phyloP scores from a whole-genome alignment of 2,888 invertebrate genomes.

The Drosophila eohydei region DNA sequence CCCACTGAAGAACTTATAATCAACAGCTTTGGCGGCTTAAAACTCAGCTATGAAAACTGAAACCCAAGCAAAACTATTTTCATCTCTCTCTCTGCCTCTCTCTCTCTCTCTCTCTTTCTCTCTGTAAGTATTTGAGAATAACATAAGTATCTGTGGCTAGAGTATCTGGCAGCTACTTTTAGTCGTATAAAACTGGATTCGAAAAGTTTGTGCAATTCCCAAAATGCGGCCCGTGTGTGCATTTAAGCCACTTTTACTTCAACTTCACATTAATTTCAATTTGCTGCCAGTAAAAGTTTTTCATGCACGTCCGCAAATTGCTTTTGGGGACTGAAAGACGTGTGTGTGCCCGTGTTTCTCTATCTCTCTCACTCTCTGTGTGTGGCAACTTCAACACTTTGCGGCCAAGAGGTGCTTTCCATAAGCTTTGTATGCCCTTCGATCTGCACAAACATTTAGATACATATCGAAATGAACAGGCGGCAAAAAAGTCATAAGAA shows the following conservation, averaged over 20 bases:
- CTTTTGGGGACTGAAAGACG: slow-evolving; percentile 64
- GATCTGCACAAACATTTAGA: slow-evolving; percentile 5
- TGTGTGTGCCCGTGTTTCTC: slow-evolving; percentile 16
- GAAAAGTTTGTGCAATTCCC: slow-evolving; percentile 74
- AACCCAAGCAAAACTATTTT: slow-evolving; percentile 69
- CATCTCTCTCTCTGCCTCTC: background rate
- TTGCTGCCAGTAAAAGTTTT: slow-evolving; percentile 81
- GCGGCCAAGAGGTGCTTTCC: slow-evolving; percentile 63
- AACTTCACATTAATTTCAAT: slow-evolving; percentile 83
- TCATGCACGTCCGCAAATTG: slow-evolving; percentile 82
- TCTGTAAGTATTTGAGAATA: slow-evolving; percentile 67
- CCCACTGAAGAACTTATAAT: slow-evolving; percentile 64
- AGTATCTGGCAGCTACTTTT: slow-evolving; percentile 32
- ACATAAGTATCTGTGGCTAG: slow-evolving; percentile 67
- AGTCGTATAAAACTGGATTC: slow-evolving; percentile 21
- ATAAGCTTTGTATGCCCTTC: slow-evolving; percentile 15
- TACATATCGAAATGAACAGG: background rate
- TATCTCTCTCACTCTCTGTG: slow-evolving; percentile 9
- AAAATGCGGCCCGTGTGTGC: slow-evolving; percentile 83
- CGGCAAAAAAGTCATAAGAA: slow-evolving; percentile 17
- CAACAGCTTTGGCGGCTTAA: slow-evolving; percentile 79
- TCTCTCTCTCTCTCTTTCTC: slow-evolving; percentile 33
- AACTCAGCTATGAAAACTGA: slow-evolving; percentile 65
- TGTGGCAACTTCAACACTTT: slow-evolving; percentile 72
- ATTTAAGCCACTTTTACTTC: slow-evolving; percentile 81